Conservation (phyloP, 2,113 vertebrate species). For the Lophochroa leadbeateri region DNA sequence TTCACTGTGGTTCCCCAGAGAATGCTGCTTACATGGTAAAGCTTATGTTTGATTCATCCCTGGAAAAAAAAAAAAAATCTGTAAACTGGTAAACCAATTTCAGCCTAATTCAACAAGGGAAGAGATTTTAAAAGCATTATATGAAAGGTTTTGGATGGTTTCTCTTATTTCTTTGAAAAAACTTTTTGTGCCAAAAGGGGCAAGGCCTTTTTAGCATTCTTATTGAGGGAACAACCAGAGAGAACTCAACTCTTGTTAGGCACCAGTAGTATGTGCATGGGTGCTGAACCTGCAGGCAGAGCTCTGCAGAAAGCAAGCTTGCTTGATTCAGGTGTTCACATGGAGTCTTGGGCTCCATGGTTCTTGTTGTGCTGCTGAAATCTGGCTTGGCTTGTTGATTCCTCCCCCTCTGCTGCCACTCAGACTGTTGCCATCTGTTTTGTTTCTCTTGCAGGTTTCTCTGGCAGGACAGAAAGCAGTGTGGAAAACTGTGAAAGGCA, state of each 20-base stretch:
- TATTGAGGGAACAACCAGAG: neutral
- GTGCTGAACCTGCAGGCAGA: neutral
- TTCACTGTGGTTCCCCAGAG: neutral
- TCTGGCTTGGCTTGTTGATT: neutral
- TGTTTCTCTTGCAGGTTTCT: slow-evolving; percentile 24
- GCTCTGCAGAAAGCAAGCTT: neutral
- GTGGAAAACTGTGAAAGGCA: slow-evolving; percentile 17
- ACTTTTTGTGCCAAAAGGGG: neutral
- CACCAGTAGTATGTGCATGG: neutral
- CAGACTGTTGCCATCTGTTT: neutral
- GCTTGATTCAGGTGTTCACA: neutral
- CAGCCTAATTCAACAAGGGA: neutral
- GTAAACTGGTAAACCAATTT: neutral
- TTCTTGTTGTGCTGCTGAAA: neutral
- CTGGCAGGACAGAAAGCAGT: neutral
- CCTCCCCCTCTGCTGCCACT: neutral
- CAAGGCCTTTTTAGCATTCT: neutral
- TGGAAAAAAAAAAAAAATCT: neutral
- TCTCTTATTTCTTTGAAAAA: neutral
- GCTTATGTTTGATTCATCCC: neutral
- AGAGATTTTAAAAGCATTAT: neutral
- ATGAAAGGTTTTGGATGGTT: neutral
- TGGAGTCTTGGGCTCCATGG: neutral
- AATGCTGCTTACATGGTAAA: neutral
- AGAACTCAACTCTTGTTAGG: neutral